Conservation (phyloP, 1,140 invertebrate species). For the Drosophila virilis region DNA sequence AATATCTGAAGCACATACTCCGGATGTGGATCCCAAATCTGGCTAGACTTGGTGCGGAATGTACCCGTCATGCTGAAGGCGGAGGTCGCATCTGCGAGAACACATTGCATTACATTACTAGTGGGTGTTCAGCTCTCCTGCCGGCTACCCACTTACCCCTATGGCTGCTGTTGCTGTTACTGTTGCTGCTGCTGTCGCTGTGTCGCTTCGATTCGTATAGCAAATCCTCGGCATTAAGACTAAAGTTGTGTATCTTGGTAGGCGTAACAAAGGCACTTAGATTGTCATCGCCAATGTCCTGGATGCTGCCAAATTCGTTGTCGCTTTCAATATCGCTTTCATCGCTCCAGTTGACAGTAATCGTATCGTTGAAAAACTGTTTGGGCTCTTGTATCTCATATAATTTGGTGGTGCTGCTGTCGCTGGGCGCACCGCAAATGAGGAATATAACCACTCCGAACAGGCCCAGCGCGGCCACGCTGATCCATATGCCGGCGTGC, state of each 20-base stretch:
- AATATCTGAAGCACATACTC: slow-evolving; percentile 89
- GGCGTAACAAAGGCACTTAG: slow-evolving; percentile 65
- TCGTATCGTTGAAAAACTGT: slow-evolving; percentile 41
- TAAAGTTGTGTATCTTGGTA: slow-evolving; percentile 72
- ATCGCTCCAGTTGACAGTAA: slow-evolving; percentile 18
- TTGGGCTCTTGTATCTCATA: slow-evolving; percentile 18
- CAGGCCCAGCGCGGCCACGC: slow-evolving; percentile 34
- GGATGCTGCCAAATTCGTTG: slow-evolving; percentile 20
- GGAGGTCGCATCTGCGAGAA: slow-evolving; percentile 57
- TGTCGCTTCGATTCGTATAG: slow-evolving; percentile 82
- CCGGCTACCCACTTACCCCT: slow-evolving; percentile 51
- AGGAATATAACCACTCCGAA: slow-evolving; percentile 12
- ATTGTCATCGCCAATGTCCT: slow-evolving; percentile 65
- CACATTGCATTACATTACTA: not conserved
- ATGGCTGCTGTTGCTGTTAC: slow-evolving; percentile 54
- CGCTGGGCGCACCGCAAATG: slow-evolving; percentile 4
- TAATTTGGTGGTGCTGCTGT: not conserved
- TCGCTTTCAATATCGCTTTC: slow-evolving; percentile 39
- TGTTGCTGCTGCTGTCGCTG: slow-evolving; percentile 29
- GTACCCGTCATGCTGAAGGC: slow-evolving; percentile 85
- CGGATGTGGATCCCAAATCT: slow-evolving; percentile 90
- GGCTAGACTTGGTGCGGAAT: slow-evolving; percentile 86
- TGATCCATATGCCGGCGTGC: slow-evolving; percentile 39
- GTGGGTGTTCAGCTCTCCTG: not conserved
- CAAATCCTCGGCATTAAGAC: slow-evolving; percentile 76